Conservation (phyloP, 2,113 vertebrate species). For the Stigmatopora argus region DNA sequence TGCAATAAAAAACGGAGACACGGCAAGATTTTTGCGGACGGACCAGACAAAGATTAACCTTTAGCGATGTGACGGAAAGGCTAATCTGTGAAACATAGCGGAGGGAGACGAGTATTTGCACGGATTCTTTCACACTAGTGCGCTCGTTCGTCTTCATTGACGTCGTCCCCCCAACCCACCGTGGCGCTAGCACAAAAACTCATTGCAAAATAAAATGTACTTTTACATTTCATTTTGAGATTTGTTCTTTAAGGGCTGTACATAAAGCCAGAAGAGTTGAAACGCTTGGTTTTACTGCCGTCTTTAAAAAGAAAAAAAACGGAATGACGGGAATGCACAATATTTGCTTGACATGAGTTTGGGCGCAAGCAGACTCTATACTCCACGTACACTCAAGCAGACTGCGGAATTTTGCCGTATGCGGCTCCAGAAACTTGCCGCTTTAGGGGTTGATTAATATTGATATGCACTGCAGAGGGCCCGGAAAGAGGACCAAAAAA, state of each 20-base stretch:
- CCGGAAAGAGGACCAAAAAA: slow-evolving; percentile 18
- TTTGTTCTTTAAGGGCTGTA: too few species aligned
- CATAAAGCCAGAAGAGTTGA: too few species aligned
- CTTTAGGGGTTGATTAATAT: slow-evolving; percentile 52
- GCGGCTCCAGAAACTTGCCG: slow-evolving; percentile 37
- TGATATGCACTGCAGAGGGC: slow-evolving; percentile 51
- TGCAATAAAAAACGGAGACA: neutral
- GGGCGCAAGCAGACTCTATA: neutral
- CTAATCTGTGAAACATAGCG: slow-evolving; percentile 3
- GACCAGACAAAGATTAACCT: neutral
- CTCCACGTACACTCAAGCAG: neutral
- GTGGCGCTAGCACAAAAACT: neutral
- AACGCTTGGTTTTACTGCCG: neutral
- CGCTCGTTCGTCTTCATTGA: neutral
- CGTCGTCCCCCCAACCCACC: too few species aligned
- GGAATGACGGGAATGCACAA: neutral
- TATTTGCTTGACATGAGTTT: neutral
- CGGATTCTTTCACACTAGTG: neutral
- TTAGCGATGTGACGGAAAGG: neutral
- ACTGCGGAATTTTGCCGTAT: slow-evolving; percentile 23
- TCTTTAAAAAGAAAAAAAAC: too few species aligned
- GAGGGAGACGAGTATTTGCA: neutral
- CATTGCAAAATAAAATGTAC: slow-evolving; percentile 3
- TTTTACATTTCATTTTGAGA: too few species aligned
- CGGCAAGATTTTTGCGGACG: neutral